Conservation (phyloP, 1,140 invertebrate species). For the Procambarus virginalis region DNA sequence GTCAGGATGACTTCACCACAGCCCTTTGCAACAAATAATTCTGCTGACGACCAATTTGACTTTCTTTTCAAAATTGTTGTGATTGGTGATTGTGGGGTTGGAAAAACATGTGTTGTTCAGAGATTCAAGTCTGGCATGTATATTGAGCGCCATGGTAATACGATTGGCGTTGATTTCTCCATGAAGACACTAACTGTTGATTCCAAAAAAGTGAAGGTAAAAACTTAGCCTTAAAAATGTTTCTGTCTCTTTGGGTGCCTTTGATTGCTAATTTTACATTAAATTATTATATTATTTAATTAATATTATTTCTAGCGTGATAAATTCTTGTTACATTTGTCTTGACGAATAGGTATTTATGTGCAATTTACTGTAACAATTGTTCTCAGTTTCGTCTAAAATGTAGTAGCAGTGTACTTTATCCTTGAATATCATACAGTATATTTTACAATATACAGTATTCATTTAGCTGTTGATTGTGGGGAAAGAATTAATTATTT, state of each 20-base stretch:
- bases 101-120: constrained; percentile 91
- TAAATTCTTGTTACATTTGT: no score
- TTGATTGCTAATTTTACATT: no score
- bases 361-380: no score
- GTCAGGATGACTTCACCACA: constrained; percentile 40
- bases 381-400: no score
- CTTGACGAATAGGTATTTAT: no score
- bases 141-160: constrained; percentile 93
- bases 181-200: constrained; percentile 96
- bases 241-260: neutral
- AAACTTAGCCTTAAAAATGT: constrained; percentile 20
- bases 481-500: no score
- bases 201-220: constrained; percentile 93
- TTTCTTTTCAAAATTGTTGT: constrained; percentile 89
- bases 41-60: constrained; percentile 83
- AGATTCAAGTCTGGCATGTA: constrained; percentile 95
- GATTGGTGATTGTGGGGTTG: constrained; percentile 88
- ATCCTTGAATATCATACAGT: no score
- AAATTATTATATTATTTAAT: no score
- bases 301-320: no score
- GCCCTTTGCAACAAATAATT: constrained; percentile 68
- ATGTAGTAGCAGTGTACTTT: no score
- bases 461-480: no score
- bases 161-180: constrained; percentile 96
- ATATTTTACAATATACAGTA: no score